These are phyloP conservation scores for Colius striatus DNA, from an alignment of 2,113 vertebrate genomes.

Conservation along the genomic window DNA sequence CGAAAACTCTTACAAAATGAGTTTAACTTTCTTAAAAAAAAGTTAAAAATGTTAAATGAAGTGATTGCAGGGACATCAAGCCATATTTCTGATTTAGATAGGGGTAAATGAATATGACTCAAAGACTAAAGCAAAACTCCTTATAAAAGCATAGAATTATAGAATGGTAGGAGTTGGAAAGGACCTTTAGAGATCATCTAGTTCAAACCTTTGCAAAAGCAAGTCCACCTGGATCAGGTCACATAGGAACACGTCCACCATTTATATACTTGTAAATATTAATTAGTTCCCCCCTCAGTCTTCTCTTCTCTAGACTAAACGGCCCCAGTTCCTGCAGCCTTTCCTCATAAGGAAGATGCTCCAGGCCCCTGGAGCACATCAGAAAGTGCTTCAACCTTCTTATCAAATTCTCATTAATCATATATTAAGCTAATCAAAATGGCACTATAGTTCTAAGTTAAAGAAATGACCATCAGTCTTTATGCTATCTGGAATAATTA, in stretches of 20 bases:
- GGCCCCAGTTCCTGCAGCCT: too few species aligned
- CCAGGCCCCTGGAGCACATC: too few species aligned
- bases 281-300: too few species aligned
- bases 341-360: too few species aligned
- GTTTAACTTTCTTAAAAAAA: not conserved
- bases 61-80: not conserved
- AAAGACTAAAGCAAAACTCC: not conserved
- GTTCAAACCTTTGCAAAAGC: too few species aligned
- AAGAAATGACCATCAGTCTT: not conserved
- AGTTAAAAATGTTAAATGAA: not conserved
- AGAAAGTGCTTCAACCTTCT: not conserved
- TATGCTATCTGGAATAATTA: not conserved
- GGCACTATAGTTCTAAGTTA: not conserved
- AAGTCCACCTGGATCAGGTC: too few species aligned
- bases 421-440: not conserved
- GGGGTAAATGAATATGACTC: not conserved
- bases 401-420: not conserved
- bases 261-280: too few species aligned
- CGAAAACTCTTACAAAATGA: not conserved
- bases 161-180: too few species aligned
- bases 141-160: too few species aligned
- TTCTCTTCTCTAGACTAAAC: too few species aligned
- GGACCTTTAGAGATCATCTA: too few species aligned
- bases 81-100: not conserved
- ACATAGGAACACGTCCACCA: too few species aligned